Base-by-base conservation (phyloP, 2,888 invertebrate species). In the Julus scandinavius region DNA sequence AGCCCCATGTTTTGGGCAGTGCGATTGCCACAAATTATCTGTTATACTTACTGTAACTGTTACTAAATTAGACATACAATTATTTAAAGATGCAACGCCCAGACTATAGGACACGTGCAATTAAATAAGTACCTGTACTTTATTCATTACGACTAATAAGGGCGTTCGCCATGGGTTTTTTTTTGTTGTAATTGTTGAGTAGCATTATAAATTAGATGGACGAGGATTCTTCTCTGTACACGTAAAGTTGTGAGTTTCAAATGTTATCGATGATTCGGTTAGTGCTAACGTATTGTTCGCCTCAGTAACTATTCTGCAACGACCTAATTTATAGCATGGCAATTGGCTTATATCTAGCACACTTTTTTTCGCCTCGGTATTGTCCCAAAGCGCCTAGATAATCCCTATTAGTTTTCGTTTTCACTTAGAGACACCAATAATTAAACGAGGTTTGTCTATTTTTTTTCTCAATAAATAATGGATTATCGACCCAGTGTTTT, bases 401-500 rank as follows among this genome's bases (percentile, higher is more conserved):
- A 72, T 72, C 72, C 72, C 20, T 20, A 72, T 72, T 72, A 72
- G 72, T 72, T 72, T 72, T 72, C 9, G 29, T 9, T 72, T 20
- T 72, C 72, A 9, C 72, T 29, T 7, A 72, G 72, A 29, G n/a
- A n/a, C 72, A 29, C 72, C 72, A 72, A 29, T 72, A 72, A 72
- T 72, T 72, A 72, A 72, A n/a, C 72, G 72, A 29, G 72, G 29
- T 6, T 20, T 1, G 45, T 45, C 54, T 54, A 11, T 17, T 29
- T 72, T 72, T 72, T 1, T 29, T 11, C 72, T 29, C 72, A 29
- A 72, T 72, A 72, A 72, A 72, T 72, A 72, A 72, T 72, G 72
- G 72, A 72, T 20, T 72, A 72, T 72, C 72, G 72, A 72, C 72
- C 72, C 29, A 29, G 20, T 72, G 72, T 72, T 72, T 72, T 72